Base-by-base conservation (phyloP, 1,140 invertebrate genomes). In the Halotydeus destructor region DNA sequence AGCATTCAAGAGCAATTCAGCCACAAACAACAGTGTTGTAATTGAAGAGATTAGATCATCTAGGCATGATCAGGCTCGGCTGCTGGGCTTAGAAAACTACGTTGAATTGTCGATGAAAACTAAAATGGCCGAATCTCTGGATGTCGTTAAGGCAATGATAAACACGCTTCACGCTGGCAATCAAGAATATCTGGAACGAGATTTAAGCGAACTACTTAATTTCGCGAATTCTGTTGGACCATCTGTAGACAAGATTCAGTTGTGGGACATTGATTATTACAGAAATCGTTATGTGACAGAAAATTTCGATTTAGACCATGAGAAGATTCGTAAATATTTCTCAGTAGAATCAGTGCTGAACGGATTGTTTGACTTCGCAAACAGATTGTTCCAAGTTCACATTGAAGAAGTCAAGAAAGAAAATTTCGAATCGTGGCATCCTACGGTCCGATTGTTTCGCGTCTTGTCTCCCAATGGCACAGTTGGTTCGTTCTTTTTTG, bases 221-320 rank as follows among this genome's bases (percentile, higher is more conserved):
- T 93, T 83, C 66, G 82, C 83, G 2, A 55, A 55, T 23, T 69
- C 74, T 44, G 67, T 70, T 51, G 80, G 80, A 5, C 11, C 39
- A 33, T 78, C 79, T 50, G 60, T 72, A 19, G 64, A 66, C 11
- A 60, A 65, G 28, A 53, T 94, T 12, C 67, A 78, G 49, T 62
- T 71, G 30, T 93, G 79, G 72, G 88, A 94, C 59, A 64, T 93
- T 38, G 68, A 74, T 5, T 94, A 78, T 54, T 94, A 82, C 79
- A 65, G 70, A 44, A 69, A 75, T 52, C 75, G 77, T 55, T 37
- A 38, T 31, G 11, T 22, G 3, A 45, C 71, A 49, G 70, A 79
- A 46, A 73, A 82, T 46, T 66, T 72, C 32, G 62, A 71, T 43
- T n/a, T n/a, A n/a, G n/a, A n/a, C n/a, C n/a, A n/a, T n/a, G n/a